Evolutionary conservation across 2,888 invertebrate species (phyloP).

Genomic region (Epistrophella euchroma): DNA sequence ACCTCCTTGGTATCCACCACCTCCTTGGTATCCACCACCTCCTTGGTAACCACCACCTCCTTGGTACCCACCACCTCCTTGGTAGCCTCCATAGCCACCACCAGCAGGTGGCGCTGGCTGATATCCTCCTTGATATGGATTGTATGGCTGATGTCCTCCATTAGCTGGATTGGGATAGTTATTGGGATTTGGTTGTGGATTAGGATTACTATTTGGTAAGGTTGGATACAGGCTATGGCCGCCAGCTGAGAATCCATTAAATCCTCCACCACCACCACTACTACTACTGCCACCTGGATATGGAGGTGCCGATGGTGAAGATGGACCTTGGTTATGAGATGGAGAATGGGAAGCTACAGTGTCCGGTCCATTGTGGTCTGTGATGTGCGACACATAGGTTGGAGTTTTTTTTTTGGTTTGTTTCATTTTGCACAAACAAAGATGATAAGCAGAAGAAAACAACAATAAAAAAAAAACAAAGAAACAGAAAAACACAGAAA

Average conservation of each 20-base stretch:
- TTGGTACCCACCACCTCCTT: conserved; percentile 32
- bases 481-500: conserved; percentile 62
- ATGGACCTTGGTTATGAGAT: conserved; percentile 79
- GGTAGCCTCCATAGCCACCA: conserved; percentile 74
- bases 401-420: conserved; percentile 67
- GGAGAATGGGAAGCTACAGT: conserved; percentile 69
- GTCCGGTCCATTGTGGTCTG: conserved; percentile 46
- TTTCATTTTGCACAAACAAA: conserved; percentile 63
- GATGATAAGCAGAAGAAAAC: conserved; percentile 50
- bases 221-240: conserved; percentile 82
- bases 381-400: conserved; percentile 61
- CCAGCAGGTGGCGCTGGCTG: conserved; percentile 77
- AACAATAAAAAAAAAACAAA: conserved; percentile 45
- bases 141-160: conserved; percentile 79
- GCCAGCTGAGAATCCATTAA: conserved; percentile 82
- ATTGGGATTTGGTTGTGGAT: conserved; percentile 71
- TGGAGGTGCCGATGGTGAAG: conserved; percentile 77
- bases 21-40: conserved; percentile 43
- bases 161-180: conserved; percentile 76
- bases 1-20: conserved; percentile 34
- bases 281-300: conserved; percentile 76
- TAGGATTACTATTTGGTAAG: conserved; percentile 78
- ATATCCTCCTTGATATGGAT: conserved; percentile 80
- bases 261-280: conserved; percentile 80
- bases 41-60: conserved; percentile 42